phyloP scores from a whole-genome alignment of 2,888 invertebrate species.

The Lepidochrysops patricia region DNA sequence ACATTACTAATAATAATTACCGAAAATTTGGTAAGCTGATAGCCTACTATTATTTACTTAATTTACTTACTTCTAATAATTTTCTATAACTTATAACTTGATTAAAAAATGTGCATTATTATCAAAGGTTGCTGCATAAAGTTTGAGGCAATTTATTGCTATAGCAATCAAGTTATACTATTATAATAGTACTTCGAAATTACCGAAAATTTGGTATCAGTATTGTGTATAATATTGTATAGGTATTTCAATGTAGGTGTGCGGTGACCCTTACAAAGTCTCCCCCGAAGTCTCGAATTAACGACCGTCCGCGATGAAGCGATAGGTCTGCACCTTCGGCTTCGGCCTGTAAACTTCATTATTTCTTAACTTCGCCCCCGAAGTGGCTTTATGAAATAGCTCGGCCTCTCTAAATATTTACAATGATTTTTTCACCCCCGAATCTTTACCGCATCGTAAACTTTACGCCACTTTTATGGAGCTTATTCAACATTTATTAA shows the following conservation, averaged over 20 bases:
- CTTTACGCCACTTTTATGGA: not conserved
- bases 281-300: conserved; percentile 64
- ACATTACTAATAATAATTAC: no score
- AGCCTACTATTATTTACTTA: no score
- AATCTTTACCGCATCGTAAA: not conserved
- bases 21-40: no score
- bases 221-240: not conserved
- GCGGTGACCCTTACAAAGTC: conserved; percentile 46
- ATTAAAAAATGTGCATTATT: no score
- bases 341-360: conserved; percentile 33
- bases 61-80: no score
- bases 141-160: no score
- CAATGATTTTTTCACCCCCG: not conserved
- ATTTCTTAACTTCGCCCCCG: conserved; percentile 4
- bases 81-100: no score
- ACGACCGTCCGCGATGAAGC: conserved; percentile 63
- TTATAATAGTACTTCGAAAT: no score
- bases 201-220: not conserved
- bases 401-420: not conserved
- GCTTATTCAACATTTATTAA: no score
- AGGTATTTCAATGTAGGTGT: not conserved
- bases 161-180: no score
- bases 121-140: no score
- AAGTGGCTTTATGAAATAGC: conserved; percentile 4
- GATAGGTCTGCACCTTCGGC: conserved; percentile 44